Evolutionary conservation across 2,888 invertebrate species (phyloP), one percentile per base, ranked within the genome.

Genomic region (Oscheius sp.): DNA sequence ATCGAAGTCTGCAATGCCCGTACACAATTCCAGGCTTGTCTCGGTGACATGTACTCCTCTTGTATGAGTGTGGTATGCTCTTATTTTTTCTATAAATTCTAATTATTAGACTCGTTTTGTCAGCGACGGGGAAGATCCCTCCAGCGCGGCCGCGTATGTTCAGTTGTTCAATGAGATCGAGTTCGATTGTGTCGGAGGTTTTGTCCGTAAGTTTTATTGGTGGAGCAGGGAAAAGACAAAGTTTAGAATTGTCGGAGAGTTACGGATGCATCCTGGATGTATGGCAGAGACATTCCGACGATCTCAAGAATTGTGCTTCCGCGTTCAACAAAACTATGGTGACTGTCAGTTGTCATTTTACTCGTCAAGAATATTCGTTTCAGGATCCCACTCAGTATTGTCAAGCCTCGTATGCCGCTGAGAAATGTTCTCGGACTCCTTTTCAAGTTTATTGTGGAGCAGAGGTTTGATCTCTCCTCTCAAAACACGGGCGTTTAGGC

Each of bases 131-230:
- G 64, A 73, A 9, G 69, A 70, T 25, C 74, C 73, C 3, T 23
- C 25, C 3, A 73, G 73, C 25, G 79, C 79, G 1, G 27, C 58
- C 16, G 0, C 35, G 12, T 79, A 76, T 53, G 75, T 77, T 6
- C 66, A 66, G 18, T 35, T 76, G 12, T 79, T 77, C 73, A 76
- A 69, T 23, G 74, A 61, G 12, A 58, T 77, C 56, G 77, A 77
- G 49, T 79, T 79, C 68, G 79, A 79, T 45, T 79, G 79, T 49
- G 45, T 74, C 43, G 79, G 79, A 0, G 79, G 79, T 13, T 79
- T 79, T 45, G 74, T 79, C 45, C 79, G 79, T 79, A 35, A 77
- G 76, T 74, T 52, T 45, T 43, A 1, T n/a, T n/a, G 29, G 7
- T 27, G n/a, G 9, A 12, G 12, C 25, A 16, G 1, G 13, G 21